These are phyloP conservation scores for Crematogaster levior DNA, from an alignment of 2,888 invertebrate genomes.

Conservation along the genomic window DNA sequence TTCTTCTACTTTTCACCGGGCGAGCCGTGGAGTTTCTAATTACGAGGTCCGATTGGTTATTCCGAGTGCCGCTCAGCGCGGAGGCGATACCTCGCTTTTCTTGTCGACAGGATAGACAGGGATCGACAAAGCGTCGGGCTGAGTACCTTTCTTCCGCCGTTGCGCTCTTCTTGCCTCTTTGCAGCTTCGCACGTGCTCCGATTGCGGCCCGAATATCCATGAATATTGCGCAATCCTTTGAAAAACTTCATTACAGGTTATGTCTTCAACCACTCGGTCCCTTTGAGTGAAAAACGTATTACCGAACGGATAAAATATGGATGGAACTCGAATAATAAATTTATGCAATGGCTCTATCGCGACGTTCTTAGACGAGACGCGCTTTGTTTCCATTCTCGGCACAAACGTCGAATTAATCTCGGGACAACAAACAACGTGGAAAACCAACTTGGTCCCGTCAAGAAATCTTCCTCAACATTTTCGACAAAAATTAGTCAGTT, in stretches of 20 bases:
- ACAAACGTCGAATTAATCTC: neutral
- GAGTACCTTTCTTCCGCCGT: conserved; percentile 28
- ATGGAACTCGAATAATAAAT: conserved; percentile 15
- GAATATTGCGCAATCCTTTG: conserved; percentile 58
- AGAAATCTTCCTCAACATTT: neutral
- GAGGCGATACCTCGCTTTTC: conserved; percentile 60
- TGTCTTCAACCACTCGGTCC: conserved; percentile 38
- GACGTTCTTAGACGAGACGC: neutral
- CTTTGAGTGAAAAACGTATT: conserved; percentile 49
- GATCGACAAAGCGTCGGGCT: conserved; percentile 4
- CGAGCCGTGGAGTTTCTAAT: conserved; percentile 65
- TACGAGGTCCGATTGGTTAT: conserved; percentile 69
- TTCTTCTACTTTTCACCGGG: conserved; percentile 53
- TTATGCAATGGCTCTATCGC: conserved; percentile 28
- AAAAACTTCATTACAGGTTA: conserved; percentile 48
- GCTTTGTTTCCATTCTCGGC: neutral
- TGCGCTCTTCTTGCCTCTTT: conserved; percentile 17
- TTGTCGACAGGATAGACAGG: conserved; percentile 28
- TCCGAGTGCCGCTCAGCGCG: conserved; percentile 52
- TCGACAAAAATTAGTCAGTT: neutral
- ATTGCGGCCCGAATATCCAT: conserved; percentile 45
- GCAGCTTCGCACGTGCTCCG: conserved; percentile 55
- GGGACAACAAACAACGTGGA: neutral
- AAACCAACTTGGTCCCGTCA: neutral
- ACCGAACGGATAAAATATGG: conserved; percentile 42